Evolutionary conservation across 2,113 vertebrate species (phyloP).

Genomic region (Procavia capensis): DNA sequence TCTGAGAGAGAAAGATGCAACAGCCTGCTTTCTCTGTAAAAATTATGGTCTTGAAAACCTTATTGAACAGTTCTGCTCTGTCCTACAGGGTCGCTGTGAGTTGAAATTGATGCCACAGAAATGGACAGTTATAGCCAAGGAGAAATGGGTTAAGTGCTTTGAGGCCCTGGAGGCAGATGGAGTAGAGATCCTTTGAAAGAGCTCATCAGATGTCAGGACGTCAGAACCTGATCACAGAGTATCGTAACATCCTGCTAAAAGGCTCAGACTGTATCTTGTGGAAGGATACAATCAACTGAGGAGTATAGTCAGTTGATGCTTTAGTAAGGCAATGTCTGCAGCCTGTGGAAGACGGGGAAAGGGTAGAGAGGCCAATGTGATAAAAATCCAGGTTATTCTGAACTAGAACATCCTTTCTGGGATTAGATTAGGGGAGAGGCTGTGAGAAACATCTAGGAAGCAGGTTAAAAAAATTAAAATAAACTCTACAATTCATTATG

Average conservation of each 20-base stretch:
- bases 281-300: not conserved
- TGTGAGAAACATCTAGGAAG: not conserved
- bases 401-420: no score
- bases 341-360: accelerated
- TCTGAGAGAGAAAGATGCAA: not conserved
- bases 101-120: not conserved
- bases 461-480: not conserved
- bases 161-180: not conserved
- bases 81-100: not conserved
- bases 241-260: not conserved
- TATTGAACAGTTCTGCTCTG: not conserved
- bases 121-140: not conserved
- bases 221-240: not conserved
- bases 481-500: not conserved
- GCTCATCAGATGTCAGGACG: not conserved
- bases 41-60: no score
- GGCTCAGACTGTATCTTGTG: not conserved
- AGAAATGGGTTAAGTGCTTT: no score
- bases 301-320: no score
- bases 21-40: not conserved
- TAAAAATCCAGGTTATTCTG: not conserved
- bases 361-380: not conserved
- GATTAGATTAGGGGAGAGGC: not conserved
- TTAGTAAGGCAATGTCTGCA: not conserved
- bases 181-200: not conserved